A percentile compares a stretch with the other conserved stretches of the same genome.
These are phyloP conservation scores for Cheirogaleus major DNA, from an alignment of 2,797 vertebrate genomes.

Conservation along the genomic window DNA sequence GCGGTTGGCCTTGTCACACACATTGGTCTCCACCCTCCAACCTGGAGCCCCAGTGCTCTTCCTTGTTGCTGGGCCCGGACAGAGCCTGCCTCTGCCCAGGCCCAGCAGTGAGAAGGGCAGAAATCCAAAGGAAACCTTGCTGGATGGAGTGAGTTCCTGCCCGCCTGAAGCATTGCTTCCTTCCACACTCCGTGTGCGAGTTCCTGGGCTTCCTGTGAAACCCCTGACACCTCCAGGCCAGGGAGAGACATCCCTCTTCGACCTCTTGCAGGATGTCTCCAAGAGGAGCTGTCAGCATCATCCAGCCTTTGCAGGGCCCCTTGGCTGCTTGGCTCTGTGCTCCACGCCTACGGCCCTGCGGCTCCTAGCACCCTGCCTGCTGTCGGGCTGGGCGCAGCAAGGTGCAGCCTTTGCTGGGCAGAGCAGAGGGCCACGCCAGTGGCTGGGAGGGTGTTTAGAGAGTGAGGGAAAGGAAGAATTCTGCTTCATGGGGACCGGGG, in stretches of 20 bases:
- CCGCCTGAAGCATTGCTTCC: not conserved
- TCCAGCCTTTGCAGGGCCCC: not conserved
- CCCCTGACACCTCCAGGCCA: not conserved
- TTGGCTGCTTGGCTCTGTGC: not conserved
- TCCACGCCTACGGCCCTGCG: accelerated
- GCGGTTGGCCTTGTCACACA: not conserved
- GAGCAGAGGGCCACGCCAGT: not conserved
- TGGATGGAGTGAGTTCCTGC: not conserved
- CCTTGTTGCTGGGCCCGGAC: not conserved
- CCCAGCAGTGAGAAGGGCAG: too few species aligned
- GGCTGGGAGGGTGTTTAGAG: accelerated
- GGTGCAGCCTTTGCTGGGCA: not conserved
- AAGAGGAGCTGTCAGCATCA: not conserved
- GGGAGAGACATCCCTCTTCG: not conserved
- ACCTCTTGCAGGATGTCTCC: not conserved
- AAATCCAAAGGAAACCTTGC: not conserved
- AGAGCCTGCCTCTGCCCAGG: not conserved
- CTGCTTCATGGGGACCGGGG: not conserved
- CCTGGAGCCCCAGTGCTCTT: not conserved
- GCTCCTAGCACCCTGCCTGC: not conserved
- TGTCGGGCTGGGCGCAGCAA: not conserved
- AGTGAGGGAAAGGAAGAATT: not conserved
- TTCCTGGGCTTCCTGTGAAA: not conserved
- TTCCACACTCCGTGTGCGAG: not conserved
- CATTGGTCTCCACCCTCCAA: not conserved